These are phyloP conservation scores for Thecocarcelia acutangulata DNA, from an alignment of 2,888 invertebrate genomes.

Conservation along the genomic window DNA sequence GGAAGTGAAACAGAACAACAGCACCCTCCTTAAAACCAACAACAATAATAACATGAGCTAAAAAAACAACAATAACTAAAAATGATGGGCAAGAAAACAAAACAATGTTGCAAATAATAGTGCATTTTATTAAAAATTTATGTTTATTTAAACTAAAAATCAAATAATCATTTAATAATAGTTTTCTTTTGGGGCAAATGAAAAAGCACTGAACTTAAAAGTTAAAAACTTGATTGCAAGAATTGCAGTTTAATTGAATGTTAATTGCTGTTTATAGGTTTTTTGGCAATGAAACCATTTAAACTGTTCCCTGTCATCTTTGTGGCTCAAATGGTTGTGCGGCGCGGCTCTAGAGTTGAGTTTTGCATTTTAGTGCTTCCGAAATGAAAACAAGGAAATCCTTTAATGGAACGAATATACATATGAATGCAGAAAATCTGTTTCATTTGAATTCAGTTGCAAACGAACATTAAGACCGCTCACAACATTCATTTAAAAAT, in stretches of 20 bases:
- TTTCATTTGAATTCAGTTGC: conserved; percentile 68
- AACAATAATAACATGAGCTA: conserved; percentile 27
- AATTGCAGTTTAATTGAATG: background rate
- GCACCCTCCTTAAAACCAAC: conserved; percentile 52
- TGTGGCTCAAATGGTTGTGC: conserved; percentile 14
- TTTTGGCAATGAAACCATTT: conserved; percentile 41
- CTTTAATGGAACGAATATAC: conserved; percentile 53
- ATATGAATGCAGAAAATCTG: conserved; percentile 63
- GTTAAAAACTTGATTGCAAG: background rate
- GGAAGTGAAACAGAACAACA: conserved; percentile 62
- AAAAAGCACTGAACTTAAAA: background rate
- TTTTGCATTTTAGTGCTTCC: conserved; percentile 39
- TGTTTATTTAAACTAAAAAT: too few species aligned
- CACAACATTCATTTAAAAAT: conserved; percentile 51
- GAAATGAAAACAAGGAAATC: background rate
- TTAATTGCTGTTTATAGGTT: conserved; percentile 1
- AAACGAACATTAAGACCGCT: conserved; percentile 69
- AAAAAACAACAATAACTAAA: conserved; percentile 10
- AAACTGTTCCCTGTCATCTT: conserved; percentile 37
- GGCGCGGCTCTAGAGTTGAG: conserved; percentile 31
- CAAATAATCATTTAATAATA: too few species aligned
- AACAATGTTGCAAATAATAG: conserved; percentile 42
- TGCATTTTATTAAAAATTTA: conserved; percentile 20
- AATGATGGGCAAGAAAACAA: background rate
- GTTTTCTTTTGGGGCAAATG: background rate